Base-by-base conservation (phyloP, 1,140 invertebrate species). In the Formica exsecta region DNA sequence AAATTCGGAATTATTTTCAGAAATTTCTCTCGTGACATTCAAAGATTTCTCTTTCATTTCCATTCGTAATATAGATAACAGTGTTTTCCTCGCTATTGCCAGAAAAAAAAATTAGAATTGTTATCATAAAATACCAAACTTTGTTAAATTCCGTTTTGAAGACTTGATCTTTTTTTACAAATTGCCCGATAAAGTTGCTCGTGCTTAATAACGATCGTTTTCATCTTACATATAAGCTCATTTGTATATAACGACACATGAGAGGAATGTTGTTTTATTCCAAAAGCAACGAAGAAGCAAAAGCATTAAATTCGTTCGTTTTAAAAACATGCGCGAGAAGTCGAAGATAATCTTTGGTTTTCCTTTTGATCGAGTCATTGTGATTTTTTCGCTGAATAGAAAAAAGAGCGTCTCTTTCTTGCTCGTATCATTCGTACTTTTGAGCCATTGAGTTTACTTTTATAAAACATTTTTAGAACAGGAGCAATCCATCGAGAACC, bases 151-250 rank as follows among this genome's bases (percentile, higher is more conserved):
- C 19, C 7, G 2, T 73, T 70, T 61, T 62, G 61, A 36, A 48
- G 44, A 22, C 61, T 83, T 70, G 57, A 36, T 9, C 48, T 68
- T 38, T n/a, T n/a, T 86, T 68, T 16, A 8, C 22, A 8, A 19
- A 25, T 19, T n/a, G 3, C 32, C 19, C 38, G 22, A 51, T 66
- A 70, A 68, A 83, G 36, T 83, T 57, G n/a, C 54, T 62, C 62
- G 62, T 86, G 59, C 85, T 86, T 61, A 36, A 62, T 66, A 61
- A 86, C 29, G 75, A 86, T 62, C 32, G 13, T 75, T 73, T 80
- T 86, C 57, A 68, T 54, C 57, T 41, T 74, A 59, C 51, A 71
- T 57, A 25, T 77, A 68, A 64, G 62, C 32, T 77, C 57, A 76
- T 70, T 70, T 4, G 51, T 83, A 87, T 36, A 61, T 65, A 79